These are phyloP conservation scores for Drosophila paracracens DNA, from an alignment of 2,888 invertebrate species.

Conservation along the genomic window DNA sequence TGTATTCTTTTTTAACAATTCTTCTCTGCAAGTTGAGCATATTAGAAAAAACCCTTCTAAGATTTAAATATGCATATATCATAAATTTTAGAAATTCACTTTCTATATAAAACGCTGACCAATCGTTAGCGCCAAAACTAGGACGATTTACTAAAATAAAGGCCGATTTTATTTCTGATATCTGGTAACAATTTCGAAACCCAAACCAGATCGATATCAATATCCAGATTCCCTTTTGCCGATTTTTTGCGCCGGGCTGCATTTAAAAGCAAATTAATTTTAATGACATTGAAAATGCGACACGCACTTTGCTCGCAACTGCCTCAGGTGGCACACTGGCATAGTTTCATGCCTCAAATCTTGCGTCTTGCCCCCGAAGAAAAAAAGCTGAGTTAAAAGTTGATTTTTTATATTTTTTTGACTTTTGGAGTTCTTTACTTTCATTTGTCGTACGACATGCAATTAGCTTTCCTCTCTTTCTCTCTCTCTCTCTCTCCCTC, in stretches of 20 bases:
- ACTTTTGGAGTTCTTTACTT: constrained; percentile 45
- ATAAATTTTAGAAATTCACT: background rate
- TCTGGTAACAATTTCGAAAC: constrained; percentile 32
- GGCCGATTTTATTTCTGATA: background rate
- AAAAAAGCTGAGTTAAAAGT: constrained; percentile 23
- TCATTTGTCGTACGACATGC: constrained; percentile 33
- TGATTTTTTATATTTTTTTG: constrained; percentile 28
- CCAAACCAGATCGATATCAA: constrained; percentile 5
- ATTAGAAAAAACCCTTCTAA: background rate
- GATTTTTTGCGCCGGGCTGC: constrained; percentile 11
- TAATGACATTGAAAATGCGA: constrained; percentile 69
- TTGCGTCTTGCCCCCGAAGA: constrained; percentile 5
- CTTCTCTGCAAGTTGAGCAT: background rate
- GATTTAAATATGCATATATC: background rate
- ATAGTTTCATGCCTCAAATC: constrained; percentile 28
- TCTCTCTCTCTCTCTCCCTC: constrained; percentile 17
- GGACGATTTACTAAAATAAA: background rate
- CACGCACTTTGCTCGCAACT: constrained; percentile 38
- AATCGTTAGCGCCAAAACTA: background rate
- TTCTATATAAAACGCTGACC: background rate
- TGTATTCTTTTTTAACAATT: too few relatives aligned
- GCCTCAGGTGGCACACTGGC: constrained; percentile 23
- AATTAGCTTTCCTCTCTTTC: constrained; percentile 36
- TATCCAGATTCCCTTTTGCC: constrained; percentile 8
- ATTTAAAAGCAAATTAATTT: constrained; percentile 65